These are phyloP conservation scores for Heliconius ethilla DNA, from an alignment of 2,888 invertebrate species.

Conservation along the genomic window DNA sequence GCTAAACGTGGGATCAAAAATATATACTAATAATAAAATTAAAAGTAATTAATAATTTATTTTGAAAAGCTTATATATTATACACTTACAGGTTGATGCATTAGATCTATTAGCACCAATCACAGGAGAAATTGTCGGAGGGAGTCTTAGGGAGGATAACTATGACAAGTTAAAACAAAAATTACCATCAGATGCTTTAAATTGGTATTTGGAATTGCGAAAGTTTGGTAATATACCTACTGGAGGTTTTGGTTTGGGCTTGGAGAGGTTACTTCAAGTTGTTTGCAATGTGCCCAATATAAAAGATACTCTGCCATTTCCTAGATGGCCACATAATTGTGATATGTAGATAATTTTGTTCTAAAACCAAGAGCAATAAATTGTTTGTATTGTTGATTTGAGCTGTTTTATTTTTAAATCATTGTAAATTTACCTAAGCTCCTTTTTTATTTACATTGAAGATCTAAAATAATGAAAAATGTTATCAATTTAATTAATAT, in stretches of 20 bases:
- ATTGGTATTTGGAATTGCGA: slow-evolving; percentile 95
- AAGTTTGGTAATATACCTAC: slow-evolving; percentile 94
- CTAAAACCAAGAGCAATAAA: slow-evolving; percentile 13
- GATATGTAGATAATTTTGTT: slow-evolving; percentile 73
- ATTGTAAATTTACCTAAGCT: too few relatives aligned
- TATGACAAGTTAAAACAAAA: slow-evolving; percentile 83
- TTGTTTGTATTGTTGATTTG: slow-evolving; percentile 2
- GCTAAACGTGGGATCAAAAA: too few relatives aligned
- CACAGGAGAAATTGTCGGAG: slow-evolving; percentile 97
- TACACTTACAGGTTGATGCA: slow-evolving; percentile 84
- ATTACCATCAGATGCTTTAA: slow-evolving; percentile 83
- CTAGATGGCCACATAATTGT: slow-evolving; percentile 96
- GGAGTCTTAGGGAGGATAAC: slow-evolving; percentile 94
- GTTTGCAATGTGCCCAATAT: slow-evolving; percentile 92
- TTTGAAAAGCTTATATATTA: not conserved
- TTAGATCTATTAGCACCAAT: slow-evolving; percentile 93
- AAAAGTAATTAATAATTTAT: slow-evolving; percentile 1
- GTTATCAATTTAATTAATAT: too few relatives aligned
- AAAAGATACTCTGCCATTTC: slow-evolving; percentile 96
- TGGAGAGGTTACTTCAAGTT: slow-evolving; percentile 94
- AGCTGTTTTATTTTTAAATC: not conserved
- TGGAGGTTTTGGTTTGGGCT: slow-evolving; percentile 97
- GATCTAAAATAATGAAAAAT: too few relatives aligned
- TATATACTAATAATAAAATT: too few relatives aligned
- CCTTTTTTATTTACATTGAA: too few relatives aligned